These are phyloP conservation scores for Pocillopora meandrina DNA, from an alignment of 92 coral and sea anemone species.

Conservation along the genomic window DNA sequence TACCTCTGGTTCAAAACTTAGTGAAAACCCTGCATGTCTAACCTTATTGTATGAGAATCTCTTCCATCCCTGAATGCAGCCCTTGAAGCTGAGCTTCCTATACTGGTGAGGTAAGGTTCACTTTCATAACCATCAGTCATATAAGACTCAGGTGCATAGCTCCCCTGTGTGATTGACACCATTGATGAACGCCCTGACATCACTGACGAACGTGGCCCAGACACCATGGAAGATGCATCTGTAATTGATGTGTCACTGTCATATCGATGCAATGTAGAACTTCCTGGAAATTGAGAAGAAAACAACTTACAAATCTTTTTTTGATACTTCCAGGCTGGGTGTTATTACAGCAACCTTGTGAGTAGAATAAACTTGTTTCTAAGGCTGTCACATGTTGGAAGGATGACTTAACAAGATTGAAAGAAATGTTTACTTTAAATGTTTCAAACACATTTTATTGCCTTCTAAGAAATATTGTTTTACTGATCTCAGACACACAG, in stretches of 20 bases:
- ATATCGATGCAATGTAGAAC: conserved; percentile 60
- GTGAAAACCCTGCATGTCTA: background rate
- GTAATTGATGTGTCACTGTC: conserved; percentile 80
- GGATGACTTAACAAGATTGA: too few relatives aligned
- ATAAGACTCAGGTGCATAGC: conserved; percentile 91
- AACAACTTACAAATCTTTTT: background rate
- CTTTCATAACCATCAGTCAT: conserved; percentile 93
- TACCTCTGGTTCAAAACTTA: background rate
- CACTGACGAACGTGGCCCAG: conserved; percentile 86
- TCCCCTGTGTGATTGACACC: conserved; percentile 87
- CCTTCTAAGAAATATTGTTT: too few relatives aligned
- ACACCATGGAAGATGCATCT: conserved; percentile 73
- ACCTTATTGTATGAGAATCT: conserved; percentile 49
- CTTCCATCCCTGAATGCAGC: conserved; percentile 70
- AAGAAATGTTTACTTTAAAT: too few relatives aligned
- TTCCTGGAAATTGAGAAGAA: conserved; percentile 35
- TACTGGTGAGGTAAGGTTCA: conserved; percentile 70
- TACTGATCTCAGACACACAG: too few relatives aligned
- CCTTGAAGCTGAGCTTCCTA: conserved; percentile 77
- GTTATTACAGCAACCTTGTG: background rate
- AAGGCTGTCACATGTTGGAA: too few relatives aligned
- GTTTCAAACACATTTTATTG: too few relatives aligned
- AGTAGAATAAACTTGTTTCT: too few relatives aligned
- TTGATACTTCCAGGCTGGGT: background rate
- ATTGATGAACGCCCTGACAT: conserved; percentile 92